Evolutionary conservation across 1,140 invertebrate genomes (phyloP), one percentile per base, ranked within the genome.

Genomic region (Pristionchus pacificus): DNA sequence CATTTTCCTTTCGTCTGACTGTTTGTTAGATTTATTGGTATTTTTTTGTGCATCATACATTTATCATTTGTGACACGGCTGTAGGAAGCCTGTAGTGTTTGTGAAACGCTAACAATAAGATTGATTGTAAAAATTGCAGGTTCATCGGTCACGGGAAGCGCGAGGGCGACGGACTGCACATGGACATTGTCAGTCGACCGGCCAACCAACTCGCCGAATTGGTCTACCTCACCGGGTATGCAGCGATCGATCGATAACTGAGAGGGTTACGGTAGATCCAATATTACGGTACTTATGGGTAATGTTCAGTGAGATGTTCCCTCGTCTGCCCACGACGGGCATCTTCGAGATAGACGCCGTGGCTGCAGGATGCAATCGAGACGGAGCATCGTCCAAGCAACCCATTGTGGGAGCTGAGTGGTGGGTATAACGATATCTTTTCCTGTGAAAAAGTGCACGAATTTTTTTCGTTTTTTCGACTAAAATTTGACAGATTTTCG

Each of bases 171-270:
- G 38, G 19, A 10, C 6, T 19, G 6, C n/a, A 3, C n/a, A 30
- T 75, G 6, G 79, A 79, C 30, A 60, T 80, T 14, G 65, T 63
- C 24, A 38, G 59, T 15, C 70, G 81, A 25, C 79, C 80, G 14
- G 31, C 80, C 1, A 78, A 80, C n/a, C 80, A 81, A 55, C 58
- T 83, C 19, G 74, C 70, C 32, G 80, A 81, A 31, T 77, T 81
- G 49, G 79, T 81, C 58, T 70, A 58, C 32, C 63, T 81, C 10
- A 78, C 76, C 30, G 79, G 80, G 79, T 80, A 59, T 49, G 13
- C 29, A 57, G 25, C 49, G 6, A 27, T 75, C 65, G 60, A 58
- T 19, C 65, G 10, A 6, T 57, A 49, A 33, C 13, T 62, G 27
- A 3, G 27, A 72, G n/a, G n/a, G n/a, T n/a, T n/a, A n/a, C n/a